phyloP scores from a whole-genome alignment of 1,140 invertebrate species.

The Ceratoteleas bidentatus region DNA sequence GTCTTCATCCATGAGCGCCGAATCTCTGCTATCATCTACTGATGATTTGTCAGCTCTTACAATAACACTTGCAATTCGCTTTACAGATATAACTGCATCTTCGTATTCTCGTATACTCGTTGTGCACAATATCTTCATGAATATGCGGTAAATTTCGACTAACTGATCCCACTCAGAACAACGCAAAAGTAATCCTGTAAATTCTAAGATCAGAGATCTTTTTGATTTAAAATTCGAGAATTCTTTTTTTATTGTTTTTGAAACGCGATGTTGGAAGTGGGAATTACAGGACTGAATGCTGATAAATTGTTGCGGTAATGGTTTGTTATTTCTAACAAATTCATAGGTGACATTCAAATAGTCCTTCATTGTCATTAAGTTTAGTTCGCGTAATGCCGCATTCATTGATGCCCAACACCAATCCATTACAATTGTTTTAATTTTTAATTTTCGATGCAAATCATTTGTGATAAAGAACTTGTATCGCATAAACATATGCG shows the following conservation, averaged over 20 bases:
- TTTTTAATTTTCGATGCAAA: not conserved
- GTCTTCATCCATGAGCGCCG: too few species aligned
- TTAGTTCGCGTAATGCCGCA: constrained; percentile 5
- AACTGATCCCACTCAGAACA: constrained; percentile 1
- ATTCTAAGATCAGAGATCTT: not conserved
- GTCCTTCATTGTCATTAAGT: constrained; percentile 7
- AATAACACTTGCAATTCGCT: not conserved
- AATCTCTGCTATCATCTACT: too few species aligned
- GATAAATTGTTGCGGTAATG: constrained; percentile 14
- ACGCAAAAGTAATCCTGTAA: not conserved
- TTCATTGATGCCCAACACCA: constrained; percentile 26
- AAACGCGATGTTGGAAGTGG: constrained; percentile 16
- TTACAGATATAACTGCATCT: not conserved
- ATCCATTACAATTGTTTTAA: constrained; percentile 25
- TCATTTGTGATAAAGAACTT: constrained; percentile 12
- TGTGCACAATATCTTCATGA: constrained; percentile 2
- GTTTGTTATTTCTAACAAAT: not conserved
- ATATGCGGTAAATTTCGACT: not conserved
- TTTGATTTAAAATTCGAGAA: constrained; percentile 1
- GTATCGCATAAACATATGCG: constrained; percentile 20
- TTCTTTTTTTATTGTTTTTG: not conserved
- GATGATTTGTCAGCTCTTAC: constrained; percentile 2
- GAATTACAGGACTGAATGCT: constrained; percentile 12
- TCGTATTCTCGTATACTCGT: not conserved
- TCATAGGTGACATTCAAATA: constrained; percentile 12